Evolutionary conservation across 2,797 vertebrate species (phyloP).

Genomic region (Apogon hyalosoma): DNA sequence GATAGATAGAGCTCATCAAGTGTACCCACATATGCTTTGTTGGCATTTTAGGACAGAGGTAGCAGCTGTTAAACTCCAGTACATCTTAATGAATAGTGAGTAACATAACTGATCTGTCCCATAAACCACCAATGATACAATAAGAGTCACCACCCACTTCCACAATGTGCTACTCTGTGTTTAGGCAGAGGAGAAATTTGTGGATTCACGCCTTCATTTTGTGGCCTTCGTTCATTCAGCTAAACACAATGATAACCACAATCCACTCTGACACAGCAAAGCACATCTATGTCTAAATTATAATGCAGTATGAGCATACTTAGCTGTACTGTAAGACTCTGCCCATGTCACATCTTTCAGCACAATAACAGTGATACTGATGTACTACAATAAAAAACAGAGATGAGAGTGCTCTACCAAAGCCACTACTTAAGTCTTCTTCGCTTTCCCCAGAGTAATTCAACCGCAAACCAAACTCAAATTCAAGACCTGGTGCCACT

Average conservation of each 20-base stretch:
- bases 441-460: too few relatives aligned
- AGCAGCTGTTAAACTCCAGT: neutral
- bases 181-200: constrained; percentile 1
- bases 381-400: neutral
- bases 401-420: neutral
- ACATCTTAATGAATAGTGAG: constrained; percentile 6
- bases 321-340: constrained; percentile 14
- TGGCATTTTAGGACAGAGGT: neutral
- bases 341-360: constrained; percentile 15
- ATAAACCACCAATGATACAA: constrained; percentile 32
- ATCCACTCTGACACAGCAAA: neutral
- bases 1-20: neutral
- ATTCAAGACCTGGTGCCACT: too few relatives aligned
- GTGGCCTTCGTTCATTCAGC: neutral
- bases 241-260: constrained; percentile 44
- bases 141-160: constrained; percentile 9
- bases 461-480: too few relatives aligned
- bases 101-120: constrained; percentile 25
- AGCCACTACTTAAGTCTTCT: too few relatives aligned
- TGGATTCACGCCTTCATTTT: neutral
- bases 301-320: too few relatives aligned
- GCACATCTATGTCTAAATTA: constrained; percentile 28
- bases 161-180: constrained; percentile 14
- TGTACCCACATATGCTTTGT: neutral
- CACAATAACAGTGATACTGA: constrained; percentile 3